Evolutionary conservation across 2,797 vertebrate species (phyloP), one percentile per base, ranked within the genome.

Genomic region (Poeciliopsis infans): DNA sequence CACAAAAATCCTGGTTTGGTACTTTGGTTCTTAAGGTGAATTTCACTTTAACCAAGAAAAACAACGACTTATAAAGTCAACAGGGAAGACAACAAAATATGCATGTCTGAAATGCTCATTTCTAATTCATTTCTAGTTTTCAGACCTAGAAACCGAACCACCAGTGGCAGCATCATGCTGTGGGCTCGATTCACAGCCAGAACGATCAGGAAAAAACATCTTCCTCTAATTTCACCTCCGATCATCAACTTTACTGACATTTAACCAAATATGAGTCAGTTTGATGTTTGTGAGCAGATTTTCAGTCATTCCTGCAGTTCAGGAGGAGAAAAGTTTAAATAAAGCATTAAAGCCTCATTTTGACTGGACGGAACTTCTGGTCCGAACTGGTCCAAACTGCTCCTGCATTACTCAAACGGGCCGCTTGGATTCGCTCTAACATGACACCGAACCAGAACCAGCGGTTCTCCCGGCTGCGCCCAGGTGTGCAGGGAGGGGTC

Each of bases 401-500:
- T 39, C 36, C 57, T 61, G 16, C 13, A 1, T 5, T 61, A 61
- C 7, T 33, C 33, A 57, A 5, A 59, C 39, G 10, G 45, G 28
- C 43, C 39, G 18, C 64, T 69, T 1, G 70, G 31, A 46, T 31
- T 43, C 71, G 46, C 18, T 45, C 46, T 43, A 3, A n/a, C 16
- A 7, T 73, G 66, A 72, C 68, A 39, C 33, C 36, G 36, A 47
- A 33, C 25, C 16, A n/a, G 49, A 23, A 61, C n/a, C 20, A 7
- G 36, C 1, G 47, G 47, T 20, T 49, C 23, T 25, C 18, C 10
- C 66, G 11, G 36, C 36, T 25, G 82, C 57, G 10, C 45, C 72
- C 88, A 89, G 89, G 84, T 89, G 86, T 83, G 80, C 74, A 46
- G 43, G 16, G 7, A 12, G 47, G 70, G 46, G 33, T 80, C 87